Percentiles rank a stretch among this genome's conserved stretches.
Evolutionary conservation across 2,888 invertebrate species (phyloP).

Genomic region (Seira musarum): DNA sequence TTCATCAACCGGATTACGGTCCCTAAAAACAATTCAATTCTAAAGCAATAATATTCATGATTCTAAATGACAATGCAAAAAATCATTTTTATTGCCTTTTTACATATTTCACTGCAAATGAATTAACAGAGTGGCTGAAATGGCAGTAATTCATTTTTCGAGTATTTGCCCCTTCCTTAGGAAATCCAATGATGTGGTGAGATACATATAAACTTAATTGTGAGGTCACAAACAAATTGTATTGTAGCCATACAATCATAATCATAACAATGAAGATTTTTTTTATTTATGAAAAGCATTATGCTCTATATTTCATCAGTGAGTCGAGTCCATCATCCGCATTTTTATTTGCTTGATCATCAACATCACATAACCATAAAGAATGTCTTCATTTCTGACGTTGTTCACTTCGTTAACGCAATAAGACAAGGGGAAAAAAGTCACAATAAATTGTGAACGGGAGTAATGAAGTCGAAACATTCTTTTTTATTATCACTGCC

Average conservation of each 20-base stretch:
- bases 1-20: too few relatives aligned
- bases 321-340: too few relatives aligned
- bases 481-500: conserved; percentile 27
- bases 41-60: conserved; percentile 34
- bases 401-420: conserved; percentile 38
- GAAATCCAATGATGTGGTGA: too few relatives aligned
- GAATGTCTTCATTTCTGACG: too few relatives aligned
- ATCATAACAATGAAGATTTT: neutral
- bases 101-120: conserved; percentile 8
- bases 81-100: conserved; percentile 38
- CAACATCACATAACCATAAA: too few relatives aligned
- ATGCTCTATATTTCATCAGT: conserved; percentile 30
- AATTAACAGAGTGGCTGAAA: conserved; percentile 4
- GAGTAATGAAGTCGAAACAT: conserved; percentile 30
- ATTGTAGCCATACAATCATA: neutral
- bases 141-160: conserved; percentile 20
- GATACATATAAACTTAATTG: too few relatives aligned
- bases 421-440: too few relatives aligned
- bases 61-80: conserved; percentile 49
- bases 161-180: too few relatives aligned
- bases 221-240: conserved; percentile 27
- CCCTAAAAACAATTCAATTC: conserved; percentile 41
- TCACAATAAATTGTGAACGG: too few relatives aligned
- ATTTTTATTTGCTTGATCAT: conserved; percentile 28
- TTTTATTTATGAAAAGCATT: neutral